A percentile compares a stretch with the other conserved stretches of the same genome.
Conservation (phyloP, 2,113 vertebrate genomes). For the Prinia subflava region DNA sequence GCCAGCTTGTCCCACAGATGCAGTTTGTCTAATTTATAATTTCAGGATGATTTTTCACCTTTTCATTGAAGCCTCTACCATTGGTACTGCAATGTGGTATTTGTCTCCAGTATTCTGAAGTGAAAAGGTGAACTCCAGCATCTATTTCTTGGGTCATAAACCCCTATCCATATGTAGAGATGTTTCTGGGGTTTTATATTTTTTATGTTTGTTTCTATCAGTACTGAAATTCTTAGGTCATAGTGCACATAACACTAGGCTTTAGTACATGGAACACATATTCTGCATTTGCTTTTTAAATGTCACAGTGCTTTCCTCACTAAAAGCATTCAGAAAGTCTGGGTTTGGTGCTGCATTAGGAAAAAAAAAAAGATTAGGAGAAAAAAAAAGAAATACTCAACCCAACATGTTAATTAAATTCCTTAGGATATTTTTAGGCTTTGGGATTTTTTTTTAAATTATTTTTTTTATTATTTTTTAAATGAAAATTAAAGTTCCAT, state of each 20-base stretch:
- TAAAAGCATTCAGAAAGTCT: not conserved
- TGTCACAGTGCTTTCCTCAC: not conserved
- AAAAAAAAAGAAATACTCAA: not conserved
- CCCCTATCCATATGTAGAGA: not conserved
- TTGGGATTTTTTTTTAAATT: not conserved
- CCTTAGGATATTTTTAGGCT: not conserved
- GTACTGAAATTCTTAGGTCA: not conserved
- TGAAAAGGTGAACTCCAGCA: not conserved
- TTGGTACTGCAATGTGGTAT: not conserved
- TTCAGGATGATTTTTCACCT: not conserved
- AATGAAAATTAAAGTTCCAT: not conserved
- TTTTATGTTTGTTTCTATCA: not conserved
- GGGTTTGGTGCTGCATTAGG: not conserved
- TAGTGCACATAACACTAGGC: not conserved
- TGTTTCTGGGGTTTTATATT: not conserved
- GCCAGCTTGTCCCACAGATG: not conserved
- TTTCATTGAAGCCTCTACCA: not conserved
- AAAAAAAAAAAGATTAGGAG: not conserved
- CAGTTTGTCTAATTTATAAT: not conserved
- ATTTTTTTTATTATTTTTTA: too few relatives aligned
- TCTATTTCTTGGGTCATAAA: not conserved
- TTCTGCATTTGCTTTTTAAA: conserved; percentile 18
- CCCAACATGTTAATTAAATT: not conserved
- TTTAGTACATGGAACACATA: not conserved
- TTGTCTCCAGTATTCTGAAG: not conserved